Conservation (phyloP, 2,797 vertebrate genomes). For the Chaetodon trifasciatus region DNA sequence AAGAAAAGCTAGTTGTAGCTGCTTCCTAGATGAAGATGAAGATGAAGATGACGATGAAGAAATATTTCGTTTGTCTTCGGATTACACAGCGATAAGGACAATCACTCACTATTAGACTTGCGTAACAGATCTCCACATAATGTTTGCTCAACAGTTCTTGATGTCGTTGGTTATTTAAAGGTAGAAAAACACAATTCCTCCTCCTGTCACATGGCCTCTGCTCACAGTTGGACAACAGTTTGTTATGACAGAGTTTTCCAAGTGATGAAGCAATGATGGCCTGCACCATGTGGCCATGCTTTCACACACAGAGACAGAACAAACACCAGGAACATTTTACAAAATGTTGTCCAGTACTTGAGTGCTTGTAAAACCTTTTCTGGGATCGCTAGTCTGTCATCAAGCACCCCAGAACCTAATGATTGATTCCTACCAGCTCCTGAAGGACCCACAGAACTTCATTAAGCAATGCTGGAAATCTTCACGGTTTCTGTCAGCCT, state of each 20-base stretch:
- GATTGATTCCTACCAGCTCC: background rate
- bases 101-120: background rate
- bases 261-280: conserved; percentile 44
- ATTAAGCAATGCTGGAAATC: background rate
- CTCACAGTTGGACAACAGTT: conserved; percentile 34
- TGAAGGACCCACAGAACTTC: background rate
- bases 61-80: background rate
- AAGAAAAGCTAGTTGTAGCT: background rate
- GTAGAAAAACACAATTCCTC: background rate
- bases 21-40: background rate
- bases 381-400: background rate
- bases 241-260: conserved; percentile 18
- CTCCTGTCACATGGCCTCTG: conserved; percentile 24
- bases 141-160: background rate
- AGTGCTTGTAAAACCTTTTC: background rate
- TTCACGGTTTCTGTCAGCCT: too few relatives aligned
- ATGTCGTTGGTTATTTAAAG: background rate
- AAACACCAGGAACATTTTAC: background rate
- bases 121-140: background rate
- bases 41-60: too few relatives aligned
- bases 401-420: too few relatives aligned
- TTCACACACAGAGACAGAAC: conserved; percentile 2
- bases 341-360: conserved; percentile 7
- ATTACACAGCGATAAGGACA: background rate
- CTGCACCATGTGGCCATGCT: background rate